Evolutionary conservation across 2,113 vertebrate genomes (phyloP).

Genomic region (Pollimyrus isidori): DNA sequence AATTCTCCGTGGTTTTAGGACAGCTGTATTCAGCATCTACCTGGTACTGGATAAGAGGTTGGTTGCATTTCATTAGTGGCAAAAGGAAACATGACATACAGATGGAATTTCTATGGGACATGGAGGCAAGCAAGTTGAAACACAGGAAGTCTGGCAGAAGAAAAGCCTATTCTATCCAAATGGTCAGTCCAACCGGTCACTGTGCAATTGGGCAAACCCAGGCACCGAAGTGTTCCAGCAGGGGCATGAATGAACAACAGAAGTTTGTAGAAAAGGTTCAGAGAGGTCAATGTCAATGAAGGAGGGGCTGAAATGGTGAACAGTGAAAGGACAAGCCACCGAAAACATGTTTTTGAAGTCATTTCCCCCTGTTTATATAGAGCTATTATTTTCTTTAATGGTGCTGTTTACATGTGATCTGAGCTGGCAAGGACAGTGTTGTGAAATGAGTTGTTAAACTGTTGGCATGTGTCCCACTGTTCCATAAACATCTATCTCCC

Average conservation of each 20-base stretch:
- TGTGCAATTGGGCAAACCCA: not conserved
- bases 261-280: conserved; percentile 4
- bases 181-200: conserved; percentile 13
- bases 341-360: conserved; percentile 23
- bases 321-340: not conserved
- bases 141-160: not conserved
- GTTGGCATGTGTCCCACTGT: conserved; percentile 8
- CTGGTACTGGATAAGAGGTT: not conserved
- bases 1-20: not conserved
- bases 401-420: conserved; percentile 23
- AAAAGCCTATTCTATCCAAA: not conserved
- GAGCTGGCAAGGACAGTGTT: conserved; percentile 24
- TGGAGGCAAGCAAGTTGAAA: not conserved
- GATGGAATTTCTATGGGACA: not conserved
- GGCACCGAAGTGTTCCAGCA: not conserved
- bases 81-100: not conserved
- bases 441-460: conserved; percentile 26
- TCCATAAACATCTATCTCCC: conserved; percentile 23
- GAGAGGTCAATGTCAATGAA: not conserved
- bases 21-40: not conserved
- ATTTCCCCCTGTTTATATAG: conserved; percentile 16
- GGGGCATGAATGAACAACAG: not conserved
- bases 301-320: not conserved
- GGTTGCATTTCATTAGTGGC: not conserved
- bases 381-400: conserved; percentile 16